Percentiles rank a stretch among this genome's conserved stretches.
phyloP scores from a whole-genome alignment of 2,888 invertebrate genomes.

The Perdita meconis region DNA sequence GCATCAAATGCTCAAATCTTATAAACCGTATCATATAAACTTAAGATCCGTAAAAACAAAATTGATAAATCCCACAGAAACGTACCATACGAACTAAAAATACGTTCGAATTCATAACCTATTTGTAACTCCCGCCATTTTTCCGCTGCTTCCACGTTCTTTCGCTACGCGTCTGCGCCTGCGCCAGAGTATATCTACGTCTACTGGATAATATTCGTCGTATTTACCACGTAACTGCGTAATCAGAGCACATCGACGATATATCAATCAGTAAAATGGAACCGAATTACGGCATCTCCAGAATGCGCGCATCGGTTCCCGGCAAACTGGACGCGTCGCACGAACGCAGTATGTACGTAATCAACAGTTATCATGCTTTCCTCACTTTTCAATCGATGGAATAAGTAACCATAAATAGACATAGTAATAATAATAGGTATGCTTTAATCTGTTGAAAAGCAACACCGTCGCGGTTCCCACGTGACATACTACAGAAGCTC shows the following conservation, averaged over 20 bases:
- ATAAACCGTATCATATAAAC: too few species aligned
- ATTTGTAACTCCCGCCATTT: conserved; percentile 54
- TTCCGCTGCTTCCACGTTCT: conserved; percentile 34
- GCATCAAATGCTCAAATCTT: too few species aligned
- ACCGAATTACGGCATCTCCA: conserved; percentile 5
- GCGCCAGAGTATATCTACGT: conserved; percentile 23
- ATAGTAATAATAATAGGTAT: neutral
- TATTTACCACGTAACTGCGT: conserved; percentile 31
- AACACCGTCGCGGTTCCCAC: conserved; percentile 52
- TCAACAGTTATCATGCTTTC: neutral
- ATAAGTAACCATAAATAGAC: neutral
- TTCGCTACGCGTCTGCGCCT: conserved; percentile 19
- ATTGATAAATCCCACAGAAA: neutral
- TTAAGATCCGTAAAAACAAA: neutral
- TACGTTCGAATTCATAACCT: neutral
- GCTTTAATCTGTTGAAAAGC: conserved; percentile 4
- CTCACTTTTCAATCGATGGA: neutral
- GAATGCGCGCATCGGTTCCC: neutral
- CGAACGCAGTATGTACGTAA: conserved; percentile 4
- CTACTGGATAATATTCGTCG: conserved; percentile 34
- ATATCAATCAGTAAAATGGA: neutral
- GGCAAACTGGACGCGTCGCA: neutral
- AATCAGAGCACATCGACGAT: conserved; percentile 23
- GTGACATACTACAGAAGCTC: conserved; percentile 62
- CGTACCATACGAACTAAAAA: neutral